phyloP scores from a whole-genome alignment of 2,797 vertebrate genomes.

The Lepus oiostolus region DNA sequence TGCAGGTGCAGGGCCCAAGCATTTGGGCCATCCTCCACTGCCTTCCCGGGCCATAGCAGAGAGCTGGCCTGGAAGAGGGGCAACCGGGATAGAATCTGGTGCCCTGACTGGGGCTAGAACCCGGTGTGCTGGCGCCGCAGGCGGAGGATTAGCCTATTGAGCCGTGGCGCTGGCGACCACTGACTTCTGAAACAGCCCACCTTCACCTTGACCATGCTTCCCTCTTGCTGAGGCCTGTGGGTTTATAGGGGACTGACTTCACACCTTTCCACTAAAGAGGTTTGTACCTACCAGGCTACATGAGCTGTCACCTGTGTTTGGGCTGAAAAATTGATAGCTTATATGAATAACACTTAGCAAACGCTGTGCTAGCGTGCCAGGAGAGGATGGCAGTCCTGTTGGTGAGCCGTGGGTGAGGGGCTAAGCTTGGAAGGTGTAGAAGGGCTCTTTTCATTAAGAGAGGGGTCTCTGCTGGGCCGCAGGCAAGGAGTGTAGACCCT shows the following conservation, averaged over 20 bases:
- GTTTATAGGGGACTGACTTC: neutral
- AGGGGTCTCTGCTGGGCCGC: neutral
- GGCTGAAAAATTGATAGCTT: conserved; percentile 23
- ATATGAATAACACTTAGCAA: neutral
- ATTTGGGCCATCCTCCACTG: too few species aligned
- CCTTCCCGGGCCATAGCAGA: too few species aligned
- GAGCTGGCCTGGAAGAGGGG: too few species aligned
- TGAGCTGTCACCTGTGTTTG: conserved; percentile 9
- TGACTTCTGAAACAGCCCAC: conserved; percentile 6
- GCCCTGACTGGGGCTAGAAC: too few species aligned
- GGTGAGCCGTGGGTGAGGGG: neutral
- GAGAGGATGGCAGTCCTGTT: neutral
- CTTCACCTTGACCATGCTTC: neutral
- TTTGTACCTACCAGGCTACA: neutral
- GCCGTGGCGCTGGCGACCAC: neutral
- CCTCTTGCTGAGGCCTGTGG: conserved; percentile 6
- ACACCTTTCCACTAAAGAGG: neutral
- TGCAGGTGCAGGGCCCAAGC: too few species aligned
- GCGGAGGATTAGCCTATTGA: too few species aligned
- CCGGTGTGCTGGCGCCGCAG: too few species aligned
- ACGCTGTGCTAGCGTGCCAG: neutral
- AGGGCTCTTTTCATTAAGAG: conserved; percentile 62
- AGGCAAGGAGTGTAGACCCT: conserved; percentile 33
- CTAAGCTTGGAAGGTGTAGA: conserved; percentile 11
- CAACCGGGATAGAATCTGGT: too few species aligned